Evolutionary conservation across 2,113 vertebrate species (phyloP), one percentile per base, ranked within the genome.

Genomic region (Nannospalax galili): DNA sequence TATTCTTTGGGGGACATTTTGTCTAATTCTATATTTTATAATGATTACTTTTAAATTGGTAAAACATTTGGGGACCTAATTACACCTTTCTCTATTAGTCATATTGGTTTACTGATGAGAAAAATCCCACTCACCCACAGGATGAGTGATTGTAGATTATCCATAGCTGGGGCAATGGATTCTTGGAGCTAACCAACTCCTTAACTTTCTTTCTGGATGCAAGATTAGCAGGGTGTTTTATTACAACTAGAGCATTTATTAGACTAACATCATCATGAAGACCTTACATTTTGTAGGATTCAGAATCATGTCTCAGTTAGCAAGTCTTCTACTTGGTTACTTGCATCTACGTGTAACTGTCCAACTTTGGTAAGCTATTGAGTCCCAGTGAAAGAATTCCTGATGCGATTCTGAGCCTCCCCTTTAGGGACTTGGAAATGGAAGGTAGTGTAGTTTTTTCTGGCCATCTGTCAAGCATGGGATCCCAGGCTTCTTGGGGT

Each of bases 401-500:
- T 32, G 37, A 48, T 82, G 77, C 75, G 67, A 82, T 58, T 45
- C 0, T 0, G 5, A 75, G 65, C n/a, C 28, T 4, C 0, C 19
- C 73, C 37, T 95, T 97, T 96, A 98, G 60, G 98, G 97, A 75
- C 93, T 96, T 30, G n/a, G 9, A 9, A 90, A 79, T 4, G 96
- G 95, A 93, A 48, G 6, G 14, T n/a, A 26, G 60, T 22, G 95
- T 0, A 4, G 77, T 73, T 93, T 45, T 94, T 94, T 95, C 16
- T 86, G 95, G 65, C 42, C 79, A 3, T 97, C 93, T 0, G 94
- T 97, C 14, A 0, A 26, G 64, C 96, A 73, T 0, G 90, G 95
- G n/a, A 91, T 19, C 0, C 93, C 12, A 5, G 94, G 69, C 58
- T 96, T 98, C 97, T 98, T 99, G 0, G 99, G 99, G n/a, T 99